Evolutionary conservation across 1,140 invertebrate genomes (phyloP).

Genomic region (Papilio polytes): DNA sequence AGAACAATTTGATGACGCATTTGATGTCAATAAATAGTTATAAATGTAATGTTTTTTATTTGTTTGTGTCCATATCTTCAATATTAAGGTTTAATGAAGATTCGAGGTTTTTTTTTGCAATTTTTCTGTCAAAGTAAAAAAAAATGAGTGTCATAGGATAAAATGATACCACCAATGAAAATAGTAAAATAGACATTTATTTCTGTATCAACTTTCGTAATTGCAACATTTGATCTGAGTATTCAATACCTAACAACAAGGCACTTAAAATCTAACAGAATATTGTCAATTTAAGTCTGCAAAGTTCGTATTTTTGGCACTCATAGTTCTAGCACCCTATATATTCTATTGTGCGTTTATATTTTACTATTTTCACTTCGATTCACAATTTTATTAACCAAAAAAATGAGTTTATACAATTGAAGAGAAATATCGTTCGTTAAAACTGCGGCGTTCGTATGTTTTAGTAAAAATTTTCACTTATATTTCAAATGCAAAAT

Average conservation of each 20-base stretch:
- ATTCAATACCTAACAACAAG: conserved; percentile 75
- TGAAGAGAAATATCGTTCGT: conserved; percentile 43
- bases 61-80: background rate
- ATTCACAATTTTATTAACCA: conserved; percentile 56
- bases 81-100: background rate
- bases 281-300: conserved; percentile 28
- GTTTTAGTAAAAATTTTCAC: background rate
- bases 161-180: conserved; percentile 81
- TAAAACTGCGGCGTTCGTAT: conserved; percentile 38
- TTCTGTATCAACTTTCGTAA: conserved; percentile 76
- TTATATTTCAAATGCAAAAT: conserved; percentile 34
- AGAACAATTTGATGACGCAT: conserved; percentile 86
- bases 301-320: conserved; percentile 22
- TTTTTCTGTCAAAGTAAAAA: too few relatives aligned
- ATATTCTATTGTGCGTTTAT: conserved; percentile 62
- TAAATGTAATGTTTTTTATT: conserved; percentile 8
- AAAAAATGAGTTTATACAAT: conserved; percentile 56
- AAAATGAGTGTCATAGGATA: background rate
- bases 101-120: too few relatives aligned
- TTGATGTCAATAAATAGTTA: conserved; percentile 75
- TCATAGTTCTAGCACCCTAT: conserved; percentile 11
- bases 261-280: conserved; percentile 63
- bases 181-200: conserved; percentile 84
- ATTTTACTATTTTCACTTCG: conserved; percentile 77
- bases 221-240: conserved; percentile 76